Evolutionary conservation across 1,140 invertebrate species (phyloP).

Genomic region (Hydropsyche tenuis): DNA sequence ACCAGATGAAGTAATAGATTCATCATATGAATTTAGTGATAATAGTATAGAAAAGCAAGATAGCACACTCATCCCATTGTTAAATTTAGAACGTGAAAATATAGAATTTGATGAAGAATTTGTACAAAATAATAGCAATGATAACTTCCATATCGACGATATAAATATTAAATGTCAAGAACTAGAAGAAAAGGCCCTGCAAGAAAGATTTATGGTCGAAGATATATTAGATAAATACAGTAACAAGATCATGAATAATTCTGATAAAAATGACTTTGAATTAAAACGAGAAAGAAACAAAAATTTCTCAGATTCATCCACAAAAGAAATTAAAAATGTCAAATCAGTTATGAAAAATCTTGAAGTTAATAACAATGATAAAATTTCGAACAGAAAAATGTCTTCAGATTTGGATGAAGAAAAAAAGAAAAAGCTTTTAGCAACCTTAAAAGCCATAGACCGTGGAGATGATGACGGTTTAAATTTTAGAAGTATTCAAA

Average conservation of each 20-base stretch:
- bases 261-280: slow-evolving; percentile 41
- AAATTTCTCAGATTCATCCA: background rate
- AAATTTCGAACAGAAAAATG: slow-evolving; percentile 49
- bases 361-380: slow-evolving; percentile 52
- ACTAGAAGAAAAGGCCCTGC: slow-evolving; percentile 7
- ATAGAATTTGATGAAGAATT: slow-evolving; percentile 5
- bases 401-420: slow-evolving; percentile 54
- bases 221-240: slow-evolving; percentile 20
- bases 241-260: slow-evolving; percentile 46
- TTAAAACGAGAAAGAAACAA: background rate
- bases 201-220: slow-evolving; percentile 19
- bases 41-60: background rate
- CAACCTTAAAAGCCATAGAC: slow-evolving; percentile 70
- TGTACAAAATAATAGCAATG: background rate
- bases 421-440: slow-evolving; percentile 68
- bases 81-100: background rate
- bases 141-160: slow-evolving; percentile 2
- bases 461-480: slow-evolving; percentile 64
- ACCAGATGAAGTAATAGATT: background rate
- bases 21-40: background rate
- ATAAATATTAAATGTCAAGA: slow-evolving; percentile 6
- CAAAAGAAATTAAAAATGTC: background rate
- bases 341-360: slow-evolving; percentile 26
- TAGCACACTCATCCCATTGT: background rate
- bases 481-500: slow-evolving; percentile 35